Base-by-base conservation (phyloP, 2,113 vertebrate genomes). In the Chaenocephalus aceratus region DNA sequence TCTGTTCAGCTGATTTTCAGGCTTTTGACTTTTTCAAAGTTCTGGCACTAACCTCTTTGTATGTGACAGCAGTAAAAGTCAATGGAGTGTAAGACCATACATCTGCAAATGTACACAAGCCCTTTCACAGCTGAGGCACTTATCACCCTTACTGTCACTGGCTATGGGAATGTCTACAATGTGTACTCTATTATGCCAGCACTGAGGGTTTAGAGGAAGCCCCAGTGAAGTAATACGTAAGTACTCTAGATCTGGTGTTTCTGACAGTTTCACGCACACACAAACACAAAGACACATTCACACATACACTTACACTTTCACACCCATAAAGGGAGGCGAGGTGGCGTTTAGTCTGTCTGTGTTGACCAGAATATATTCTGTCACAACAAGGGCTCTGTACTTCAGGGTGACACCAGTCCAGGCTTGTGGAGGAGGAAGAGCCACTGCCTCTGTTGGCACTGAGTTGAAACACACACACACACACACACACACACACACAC, bases 311-410 rank as follows among this genome's bases (percentile, higher is more conserved):
- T n/a, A 11, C 18, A 15, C 48, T 46, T 70, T 66, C 73, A 62
- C 72, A 82, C 79, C 41, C n/a, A 53, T 82, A 65, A 68, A 67
- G 80, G 80, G 52, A 57, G 51, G 26, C 48, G 61, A 76, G 77
- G 60, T 82, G 87, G 81, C 72, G 84, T 90, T 88, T 73, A 76
- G 61, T 77, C 18, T 57, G 66, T 87, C 79, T 48, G 41, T 70
- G 60, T 52, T 75, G 71, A 60, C 60, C 57, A 67, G 16, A 61
- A 15, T 68, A 15, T 68, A 64, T 69, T 63, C 57, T 66, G 63
- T 82, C 53, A 71, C 61, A 72, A 72, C 66, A 69, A 3, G 2
- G 57, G 49, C 41, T 64, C 52, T 88, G 72, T 68, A 70, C 80
- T 76, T 60, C 57, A 51, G 69, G 63, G 67, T 62, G 75, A 86